Evolutionary conservation across 2,888 invertebrate species (phyloP).

Genomic region (Notodonta ziczac): DNA sequence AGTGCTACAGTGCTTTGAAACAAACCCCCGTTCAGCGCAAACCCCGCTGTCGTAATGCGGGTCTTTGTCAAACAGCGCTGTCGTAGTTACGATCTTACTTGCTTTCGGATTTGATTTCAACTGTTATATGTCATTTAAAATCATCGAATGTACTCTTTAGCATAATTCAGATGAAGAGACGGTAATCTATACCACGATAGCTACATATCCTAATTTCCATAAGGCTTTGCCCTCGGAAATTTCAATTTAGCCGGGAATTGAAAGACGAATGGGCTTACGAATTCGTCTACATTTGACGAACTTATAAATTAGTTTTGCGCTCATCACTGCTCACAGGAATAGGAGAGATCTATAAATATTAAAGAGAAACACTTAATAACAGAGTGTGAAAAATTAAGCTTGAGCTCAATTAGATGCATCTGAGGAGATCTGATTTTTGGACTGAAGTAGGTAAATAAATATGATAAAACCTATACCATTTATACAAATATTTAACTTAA

Average conservation of each 20-base stretch:
- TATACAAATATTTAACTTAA: too few species aligned
- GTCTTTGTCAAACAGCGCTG: slow-evolving; percentile 18
- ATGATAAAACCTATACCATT: too few species aligned
- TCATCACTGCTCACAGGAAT: slow-evolving; percentile 16
- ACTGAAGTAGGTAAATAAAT: too few species aligned
- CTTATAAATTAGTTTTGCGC: slow-evolving; percentile 22
- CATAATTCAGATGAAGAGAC: neutral
- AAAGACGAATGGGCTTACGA: neutral
- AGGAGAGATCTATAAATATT: neutral
- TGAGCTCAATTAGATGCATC: neutral
- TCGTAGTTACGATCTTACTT: slow-evolving; percentile 1
- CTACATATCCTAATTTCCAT: neutral
- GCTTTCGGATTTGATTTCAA: neutral
- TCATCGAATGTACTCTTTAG: neutral
- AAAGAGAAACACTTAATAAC: neutral
- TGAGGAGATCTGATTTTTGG: too few species aligned
- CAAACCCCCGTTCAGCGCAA: slow-evolving; percentile 12
- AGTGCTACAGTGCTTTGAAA: slow-evolving; percentile 27
- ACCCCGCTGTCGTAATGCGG: slow-evolving; percentile 23
- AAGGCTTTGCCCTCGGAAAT: neutral
- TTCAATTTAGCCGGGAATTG: neutral
- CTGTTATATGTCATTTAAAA: neutral
- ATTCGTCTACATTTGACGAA: slow-evolving; percentile 18
- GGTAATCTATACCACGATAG: neutral
- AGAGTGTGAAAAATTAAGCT: neutral